These are phyloP conservation scores for Sarcophaga peregrina DNA, from an alignment of 1,140 invertebrate genomes.

Conservation along the genomic window DNA sequence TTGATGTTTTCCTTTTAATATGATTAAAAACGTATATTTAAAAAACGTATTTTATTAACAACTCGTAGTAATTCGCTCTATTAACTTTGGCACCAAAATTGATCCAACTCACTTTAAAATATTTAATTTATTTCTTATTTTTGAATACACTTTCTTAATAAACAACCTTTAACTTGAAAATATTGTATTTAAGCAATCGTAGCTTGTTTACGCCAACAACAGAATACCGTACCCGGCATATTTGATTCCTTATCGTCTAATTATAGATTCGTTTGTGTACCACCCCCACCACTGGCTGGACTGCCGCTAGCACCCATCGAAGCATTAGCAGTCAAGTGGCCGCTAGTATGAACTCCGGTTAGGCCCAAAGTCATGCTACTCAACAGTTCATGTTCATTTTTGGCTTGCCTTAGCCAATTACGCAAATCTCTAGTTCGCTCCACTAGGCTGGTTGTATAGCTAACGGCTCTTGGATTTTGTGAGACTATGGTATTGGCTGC, in stretches of 20 bases:
- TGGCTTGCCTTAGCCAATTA: slow-evolving; percentile 71
- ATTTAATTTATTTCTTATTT: background rate
- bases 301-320: slow-evolving; percentile 32
- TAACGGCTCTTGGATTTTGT: slow-evolving; percentile 66
- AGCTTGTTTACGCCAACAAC: slow-evolving; percentile 44
- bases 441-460: slow-evolving; percentile 70
- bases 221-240: slow-evolving; percentile 33
- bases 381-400: slow-evolving; percentile 62
- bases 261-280: slow-evolving; percentile 49
- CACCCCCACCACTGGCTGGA: slow-evolving; percentile 9
- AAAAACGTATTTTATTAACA: slow-evolving; percentile 10
- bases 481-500: slow-evolving; percentile 68
- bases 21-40: background rate
- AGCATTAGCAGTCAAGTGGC: slow-evolving; percentile 15
- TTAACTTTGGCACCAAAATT: slow-evolving; percentile 32
- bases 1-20: background rate
- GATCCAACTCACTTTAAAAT: slow-evolving; percentile 20
- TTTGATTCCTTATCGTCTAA: background rate
- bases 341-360: slow-evolving; percentile 21
- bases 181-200: background rate
- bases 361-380: slow-evolving; percentile 48
- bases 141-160: background rate
- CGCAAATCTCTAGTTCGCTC: slow-evolving; percentile 75
- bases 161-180: slow-evolving; percentile 14
- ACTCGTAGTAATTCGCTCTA: slow-evolving; percentile 13